Evolutionary conservation across 1,140 invertebrate species (phyloP), one percentile per base, ranked within the genome.

Genomic region (Pseudomyrmex flavicornis): DNA sequence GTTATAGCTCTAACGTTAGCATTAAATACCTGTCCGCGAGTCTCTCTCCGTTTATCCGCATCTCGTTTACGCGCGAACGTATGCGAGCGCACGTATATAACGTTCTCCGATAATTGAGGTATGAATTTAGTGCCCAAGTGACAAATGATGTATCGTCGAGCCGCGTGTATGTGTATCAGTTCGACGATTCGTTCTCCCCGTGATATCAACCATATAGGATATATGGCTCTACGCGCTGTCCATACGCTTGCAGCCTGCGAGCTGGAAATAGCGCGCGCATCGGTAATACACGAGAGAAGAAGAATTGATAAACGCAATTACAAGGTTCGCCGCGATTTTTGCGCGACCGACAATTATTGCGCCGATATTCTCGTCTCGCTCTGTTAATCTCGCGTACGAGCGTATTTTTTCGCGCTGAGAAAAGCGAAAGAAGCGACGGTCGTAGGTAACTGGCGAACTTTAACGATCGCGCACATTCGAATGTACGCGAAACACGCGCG

Each of bases 61-160:
- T 52, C n/a, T 66, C 48, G 61, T 20, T 22, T 48, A 2, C 48
- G 13, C 63, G 20, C 8, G 35, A 54, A 58, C 12, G 48, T 84
- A 69, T 58, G 82, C 72, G 63, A n/a, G 54, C 44, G 61, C 10
- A 69, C 58, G 20, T 70, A 76, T 35, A 35, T 35, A 35, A 35
- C 35, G 54, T 26, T 22, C 48, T 26, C n/a, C 52, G 63, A 75
- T 87, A 87, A 87, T 87, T 75, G 74, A 73, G 74, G 61, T 65
- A 22, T 66, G 50, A 83, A 88, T 88, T 88, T 84, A 87, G 50
- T 61, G 50, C 52, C 62, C 63, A 63, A 68, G 61, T 75, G 85
- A 88, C 85, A 88, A 87, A 69, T 90, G 88, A 91, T 90, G 84
- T 90, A 91, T 91, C 90, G 88, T 68, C 65, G 52, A n/a, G 15